Conservation (phyloP, 2,888 invertebrate genomes). For the Idaea dimidiata region DNA sequence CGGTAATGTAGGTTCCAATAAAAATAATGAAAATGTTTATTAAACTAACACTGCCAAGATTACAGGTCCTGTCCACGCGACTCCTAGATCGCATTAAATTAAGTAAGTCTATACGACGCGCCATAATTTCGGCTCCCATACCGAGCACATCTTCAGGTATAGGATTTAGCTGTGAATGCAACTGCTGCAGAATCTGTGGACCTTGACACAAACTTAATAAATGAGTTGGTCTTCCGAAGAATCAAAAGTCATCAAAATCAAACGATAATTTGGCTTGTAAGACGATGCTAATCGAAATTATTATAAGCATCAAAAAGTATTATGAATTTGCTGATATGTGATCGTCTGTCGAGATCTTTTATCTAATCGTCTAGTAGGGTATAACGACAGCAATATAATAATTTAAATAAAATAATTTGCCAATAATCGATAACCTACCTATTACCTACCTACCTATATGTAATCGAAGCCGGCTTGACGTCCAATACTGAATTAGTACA, state of each 20-base stretch:
- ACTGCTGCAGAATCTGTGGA: slow-evolving; percentile 53
- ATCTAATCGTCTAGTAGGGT: neutral
- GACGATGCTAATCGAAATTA: no score
- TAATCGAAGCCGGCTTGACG: neutral
- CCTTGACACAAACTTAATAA: slow-evolving; percentile 32
- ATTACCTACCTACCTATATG: neutral
- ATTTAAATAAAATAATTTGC: no score
- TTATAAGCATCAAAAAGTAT: neutral
- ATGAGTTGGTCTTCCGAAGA: neutral
- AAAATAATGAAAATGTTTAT: neutral
- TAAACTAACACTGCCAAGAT: neutral
- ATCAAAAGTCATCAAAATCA: neutral
- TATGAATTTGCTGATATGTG: neutral
- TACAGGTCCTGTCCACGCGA: slow-evolving; percentile 41
- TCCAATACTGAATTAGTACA: no score
- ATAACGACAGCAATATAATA: neutral
- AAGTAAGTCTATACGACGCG: slow-evolving; percentile 58
- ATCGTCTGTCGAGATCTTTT: neutral
- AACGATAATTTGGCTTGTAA: no score
- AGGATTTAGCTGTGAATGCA: slow-evolving; percentile 50
- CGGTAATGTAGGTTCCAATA: slow-evolving; percentile 27
- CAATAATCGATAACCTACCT: slow-evolving; percentile 5
- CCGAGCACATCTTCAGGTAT: slow-evolving; percentile 59
- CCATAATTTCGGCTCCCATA: slow-evolving; percentile 58
- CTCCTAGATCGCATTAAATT: slow-evolving; percentile 52